Evolutionary conservation across 30 jellyfish, hydroid and myxozoan species (phyloP).

Genomic region (Aurelia aurita complex sp. Pacific): DNA sequence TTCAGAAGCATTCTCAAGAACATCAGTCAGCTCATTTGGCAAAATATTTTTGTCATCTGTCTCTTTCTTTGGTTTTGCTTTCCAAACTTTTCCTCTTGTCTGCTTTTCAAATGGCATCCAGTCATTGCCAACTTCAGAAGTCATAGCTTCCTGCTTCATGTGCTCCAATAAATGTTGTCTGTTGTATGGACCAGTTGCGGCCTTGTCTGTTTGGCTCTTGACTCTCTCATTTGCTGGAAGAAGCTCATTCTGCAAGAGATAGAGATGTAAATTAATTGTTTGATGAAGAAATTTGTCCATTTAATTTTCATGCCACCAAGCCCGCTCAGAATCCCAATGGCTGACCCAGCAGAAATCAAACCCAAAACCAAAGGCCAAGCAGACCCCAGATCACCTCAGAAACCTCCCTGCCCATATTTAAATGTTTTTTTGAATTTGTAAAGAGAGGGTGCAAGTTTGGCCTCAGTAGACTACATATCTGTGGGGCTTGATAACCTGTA

Average conservation of each 20-base stretch:
- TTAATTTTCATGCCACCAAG: too few species aligned
- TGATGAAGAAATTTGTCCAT: too few species aligned
- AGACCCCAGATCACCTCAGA: too few species aligned
- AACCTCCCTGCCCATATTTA: too few species aligned
- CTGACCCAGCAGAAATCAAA: too few species aligned
- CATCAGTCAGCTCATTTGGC: conserved; percentile 96
- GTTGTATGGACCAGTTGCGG: conserved; percentile 84
- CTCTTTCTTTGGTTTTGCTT: conserved; percentile 76
- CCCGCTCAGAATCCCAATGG: too few species aligned
- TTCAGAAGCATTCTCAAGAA: conserved; percentile 91
- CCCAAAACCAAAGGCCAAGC: too few species aligned
- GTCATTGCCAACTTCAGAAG: conserved; percentile 68
- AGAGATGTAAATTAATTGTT: too few species aligned
- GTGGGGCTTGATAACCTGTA: too few species aligned
- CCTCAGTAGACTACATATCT: too few species aligned
- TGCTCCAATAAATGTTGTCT: conserved; percentile 76
- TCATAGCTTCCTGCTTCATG: conserved; percentile 86
- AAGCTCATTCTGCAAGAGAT: conserved; percentile 74
- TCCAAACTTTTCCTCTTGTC: conserved; percentile 83
- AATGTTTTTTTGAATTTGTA: too few species aligned
- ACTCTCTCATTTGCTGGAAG: conserved; percentile 84
- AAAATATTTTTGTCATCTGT: conserved; percentile 45
- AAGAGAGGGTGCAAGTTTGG: too few species aligned
- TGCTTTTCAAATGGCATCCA: conserved; percentile 90
- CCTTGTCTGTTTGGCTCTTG: conserved; percentile 79